Base-by-base conservation (phyloP, 2,113 vertebrate genomes). In the Scalopus aquaticus region DNA sequence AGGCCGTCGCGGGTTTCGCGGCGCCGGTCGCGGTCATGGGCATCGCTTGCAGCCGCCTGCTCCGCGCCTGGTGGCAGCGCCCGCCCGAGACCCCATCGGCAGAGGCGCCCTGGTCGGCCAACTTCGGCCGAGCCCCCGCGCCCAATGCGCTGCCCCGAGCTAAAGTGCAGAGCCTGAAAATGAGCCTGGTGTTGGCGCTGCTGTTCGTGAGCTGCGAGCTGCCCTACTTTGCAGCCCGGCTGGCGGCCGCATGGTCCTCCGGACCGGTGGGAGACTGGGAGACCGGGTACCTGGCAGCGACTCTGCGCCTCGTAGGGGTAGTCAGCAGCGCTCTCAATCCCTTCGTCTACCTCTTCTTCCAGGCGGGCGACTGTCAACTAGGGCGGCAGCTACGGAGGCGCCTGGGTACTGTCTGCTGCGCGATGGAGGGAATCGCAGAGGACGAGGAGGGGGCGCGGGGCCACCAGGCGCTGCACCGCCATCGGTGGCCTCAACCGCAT, bases 261-360 rank as follows among this genome's bases (percentile, higher is more conserved):
- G 54, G 37, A 6, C 78, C 72, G 2, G 56, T 70, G 77, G 87
- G 64, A 28, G 93, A 93, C 91, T 83, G 67, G 89, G 96, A 94
- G 64, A 67, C 94, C 86, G 97, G 96, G 90, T 82, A 69, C 70
- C 60, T 97, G 94, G 69, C 93, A 83, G 60, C 89, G 3, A 95
- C 91, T 6, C 56, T 98, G 94, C 97, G 94, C 44, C 91, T 98
- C 76, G 78, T 98, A 26, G 97, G 96, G 42, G 95, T 94, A 24
- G 87, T 97, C 90, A 97, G 93, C 65, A 96, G 97, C 44, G 98
- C 98, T 1, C 95, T 98, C 81, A 95, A 98, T 22, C 98, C 98
- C 39, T 98, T 97, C 88, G 97, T 98, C 49, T 98, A 98, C 90
- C 94, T 98, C 28, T 96, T 98, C 72, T 98, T 98, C 94, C 97